A percentile compares a stretch with the other conserved stretches of the same genome.
Evolutionary conservation across 1,140 invertebrate species (phyloP).

Genomic region (Dendrolimus kikuchii): DNA sequence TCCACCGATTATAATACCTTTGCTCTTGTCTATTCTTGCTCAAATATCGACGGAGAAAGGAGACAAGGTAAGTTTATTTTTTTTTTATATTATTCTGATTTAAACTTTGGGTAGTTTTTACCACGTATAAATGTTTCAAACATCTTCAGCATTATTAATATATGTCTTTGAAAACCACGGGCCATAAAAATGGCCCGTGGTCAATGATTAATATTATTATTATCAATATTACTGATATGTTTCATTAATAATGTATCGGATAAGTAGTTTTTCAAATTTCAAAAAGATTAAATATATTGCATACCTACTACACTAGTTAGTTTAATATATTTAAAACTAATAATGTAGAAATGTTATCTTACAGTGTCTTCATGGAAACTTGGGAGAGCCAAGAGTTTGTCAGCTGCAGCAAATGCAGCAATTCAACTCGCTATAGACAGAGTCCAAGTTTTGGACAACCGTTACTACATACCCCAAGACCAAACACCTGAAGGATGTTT

Average conservation of each 20-base stretch:
- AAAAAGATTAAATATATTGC: background rate
- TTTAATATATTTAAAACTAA: background rate
- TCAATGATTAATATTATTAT: no score
- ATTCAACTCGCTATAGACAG: slow-evolving; percentile 30
- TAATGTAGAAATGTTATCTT: slow-evolving; percentile 8
- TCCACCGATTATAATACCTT: slow-evolving; percentile 45
- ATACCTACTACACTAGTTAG: no score
- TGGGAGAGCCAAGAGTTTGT: slow-evolving; percentile 32
- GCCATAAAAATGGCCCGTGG: no score
- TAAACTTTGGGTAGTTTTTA: no score
- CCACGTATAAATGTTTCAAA: no score
- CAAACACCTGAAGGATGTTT: slow-evolving; percentile 43
- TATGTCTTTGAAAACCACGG: no score
- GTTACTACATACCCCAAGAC: slow-evolving; percentile 29
- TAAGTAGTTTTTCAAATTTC: background rate
- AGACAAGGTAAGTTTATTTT: slow-evolving; percentile 30
- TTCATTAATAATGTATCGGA: background rate
- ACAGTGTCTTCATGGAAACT: slow-evolving; percentile 45
- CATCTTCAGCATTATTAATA: no score
- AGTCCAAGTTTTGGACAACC: slow-evolving; percentile 31
- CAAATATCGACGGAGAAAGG: slow-evolving; percentile 28
- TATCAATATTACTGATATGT: slow-evolving; percentile 1
- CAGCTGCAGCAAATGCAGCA: slow-evolving; percentile 11
- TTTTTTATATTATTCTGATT: no score
- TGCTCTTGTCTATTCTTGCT: slow-evolving; percentile 49